These are phyloP conservation scores for Sitophilus oryzae DNA, from an alignment of 1,140 invertebrate genomes.

Conservation along the genomic window DNA sequence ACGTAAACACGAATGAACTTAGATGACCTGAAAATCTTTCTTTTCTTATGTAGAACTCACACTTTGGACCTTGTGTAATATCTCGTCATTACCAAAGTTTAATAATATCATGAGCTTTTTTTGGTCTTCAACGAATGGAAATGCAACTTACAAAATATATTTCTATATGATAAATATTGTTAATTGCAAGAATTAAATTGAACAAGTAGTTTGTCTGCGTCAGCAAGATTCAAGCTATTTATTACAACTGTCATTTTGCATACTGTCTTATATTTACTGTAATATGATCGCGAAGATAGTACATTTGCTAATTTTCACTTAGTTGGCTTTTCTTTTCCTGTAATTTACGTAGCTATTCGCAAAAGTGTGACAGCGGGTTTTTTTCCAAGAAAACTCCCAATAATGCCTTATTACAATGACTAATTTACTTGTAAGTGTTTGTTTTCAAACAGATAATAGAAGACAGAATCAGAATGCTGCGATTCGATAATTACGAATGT, in stretches of 20 bases:
- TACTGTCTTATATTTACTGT: background rate
- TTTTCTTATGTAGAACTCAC: no score
- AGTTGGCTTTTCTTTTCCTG: conserved; percentile 5
- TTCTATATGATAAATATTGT: no score
- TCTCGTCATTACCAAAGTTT: no score
- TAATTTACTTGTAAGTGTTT: background rate
- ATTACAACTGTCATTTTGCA: background rate
- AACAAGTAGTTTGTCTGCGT: background rate
- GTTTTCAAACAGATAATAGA: no score
- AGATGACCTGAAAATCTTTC: background rate
- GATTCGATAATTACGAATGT: background rate
- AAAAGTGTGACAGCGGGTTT: background rate
- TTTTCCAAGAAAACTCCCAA: conserved; percentile 1
- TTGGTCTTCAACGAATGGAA: no score
- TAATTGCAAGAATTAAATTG: no score
- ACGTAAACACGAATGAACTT: background rate
- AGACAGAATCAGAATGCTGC: no score
- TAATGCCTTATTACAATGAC: background rate
- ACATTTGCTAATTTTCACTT: background rate
- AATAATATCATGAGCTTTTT: no score
- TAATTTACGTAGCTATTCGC: background rate
- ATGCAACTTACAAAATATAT: no score
- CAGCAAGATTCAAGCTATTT: background rate
- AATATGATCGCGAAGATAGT: background rate
- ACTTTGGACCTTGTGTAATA: no score